Evolutionary conservation across 2,113 vertebrate genomes (phyloP).

Genomic region (Sinosuthora webbiana): DNA sequence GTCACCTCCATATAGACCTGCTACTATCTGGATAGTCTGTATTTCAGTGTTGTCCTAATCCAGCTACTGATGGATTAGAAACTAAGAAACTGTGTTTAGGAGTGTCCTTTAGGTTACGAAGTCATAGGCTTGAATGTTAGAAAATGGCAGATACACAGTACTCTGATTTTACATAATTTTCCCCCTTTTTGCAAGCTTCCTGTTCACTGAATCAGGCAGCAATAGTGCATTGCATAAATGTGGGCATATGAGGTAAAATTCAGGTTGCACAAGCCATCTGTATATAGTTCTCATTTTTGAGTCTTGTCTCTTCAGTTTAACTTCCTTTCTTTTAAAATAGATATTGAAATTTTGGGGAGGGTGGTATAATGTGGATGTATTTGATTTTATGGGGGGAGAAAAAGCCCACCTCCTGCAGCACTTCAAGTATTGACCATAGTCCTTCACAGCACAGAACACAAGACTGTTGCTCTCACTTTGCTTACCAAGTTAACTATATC

Average conservation of each 20-base stretch:
- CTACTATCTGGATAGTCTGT: background rate
- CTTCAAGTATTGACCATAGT: background rate
- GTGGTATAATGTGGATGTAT: background rate
- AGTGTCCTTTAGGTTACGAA: background rate
- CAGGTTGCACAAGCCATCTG: background rate
- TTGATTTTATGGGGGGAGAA: background rate
- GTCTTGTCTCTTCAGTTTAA: background rate
- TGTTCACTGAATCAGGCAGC: background rate
- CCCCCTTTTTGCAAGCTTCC: background rate
- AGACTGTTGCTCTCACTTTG: background rate
- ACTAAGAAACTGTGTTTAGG: background rate
- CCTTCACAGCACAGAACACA: background rate
- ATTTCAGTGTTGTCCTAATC: fast-evolving
- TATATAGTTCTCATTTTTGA: background rate
- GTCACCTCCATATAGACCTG: background rate
- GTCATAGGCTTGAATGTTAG: background rate
- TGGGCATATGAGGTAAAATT: background rate
- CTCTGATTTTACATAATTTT: background rate
- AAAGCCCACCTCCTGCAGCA: background rate
- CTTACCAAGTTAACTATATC: background rate
- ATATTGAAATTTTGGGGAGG: background rate
- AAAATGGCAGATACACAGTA: background rate
- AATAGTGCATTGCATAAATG: background rate
- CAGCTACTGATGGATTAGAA: background rate
- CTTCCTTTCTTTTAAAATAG: background rate